Evolutionary conservation across 2,113 vertebrate species (phyloP), one percentile per base, ranked within the genome.

Genomic region (Pogonocichla stellata): DNA sequence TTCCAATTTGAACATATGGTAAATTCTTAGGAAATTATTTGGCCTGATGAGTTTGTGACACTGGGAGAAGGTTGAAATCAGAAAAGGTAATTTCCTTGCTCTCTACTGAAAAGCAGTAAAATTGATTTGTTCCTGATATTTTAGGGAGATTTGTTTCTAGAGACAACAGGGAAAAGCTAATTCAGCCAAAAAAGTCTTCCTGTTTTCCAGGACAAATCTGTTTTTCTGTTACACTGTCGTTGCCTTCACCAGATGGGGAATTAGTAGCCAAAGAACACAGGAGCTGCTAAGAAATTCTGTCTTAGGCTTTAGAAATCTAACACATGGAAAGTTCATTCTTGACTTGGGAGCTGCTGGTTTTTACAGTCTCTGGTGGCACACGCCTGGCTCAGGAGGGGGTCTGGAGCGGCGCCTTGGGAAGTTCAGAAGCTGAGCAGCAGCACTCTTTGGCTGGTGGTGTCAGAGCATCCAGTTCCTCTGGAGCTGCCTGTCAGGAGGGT

Each of bases 61-160:
- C 79, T 62, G 60, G 71, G 80, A 86, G 79, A 80, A 88, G 40
- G 87, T 78, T 2, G 5, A 86, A 94, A 88, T 95, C 87, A 92
- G 79, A 77, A 94, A 88, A 93, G 62, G 36, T 82, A 79, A 95
- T 97, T 93, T 88, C 71, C 51, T 90, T 92, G 36, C 81, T 83
- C 58, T 85, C 22, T 71, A 20, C 64, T 90, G 64, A 80, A 92
- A 88, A 90, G 71, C 83, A 82, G 64, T 80, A 94, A 93, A 92
- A 92, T 80, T 86, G 87, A 90, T 94, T 94, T 86, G 54, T 57
- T 93, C 71, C 43, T 96, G 87, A 34, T 94, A 60, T 93, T 94
- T 94, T 93, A 71, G 74, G 60, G 51, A 94, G 56, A 43, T 86
- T 58, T 88, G 67, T 80, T 94, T 94, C 75, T 88, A 40, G 92